phyloP scores from a whole-genome alignment of 2,888 invertebrate species.

The Rhingia campestris region DNA sequence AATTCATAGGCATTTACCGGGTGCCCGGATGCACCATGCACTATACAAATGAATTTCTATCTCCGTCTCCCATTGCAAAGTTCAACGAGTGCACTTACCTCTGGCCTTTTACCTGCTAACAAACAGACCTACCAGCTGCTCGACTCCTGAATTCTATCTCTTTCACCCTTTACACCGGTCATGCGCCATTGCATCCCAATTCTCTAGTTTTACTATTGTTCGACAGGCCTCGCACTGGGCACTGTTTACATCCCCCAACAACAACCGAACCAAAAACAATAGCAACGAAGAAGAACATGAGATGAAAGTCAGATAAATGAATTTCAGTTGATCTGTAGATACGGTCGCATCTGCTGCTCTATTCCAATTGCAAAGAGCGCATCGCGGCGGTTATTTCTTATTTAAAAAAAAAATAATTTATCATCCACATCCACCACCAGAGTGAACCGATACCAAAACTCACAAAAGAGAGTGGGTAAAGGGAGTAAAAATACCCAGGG shows the following conservation, averaged over 20 bases:
- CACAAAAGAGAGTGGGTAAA: slow-evolving; percentile 30
- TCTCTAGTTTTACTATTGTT: slow-evolving; percentile 53
- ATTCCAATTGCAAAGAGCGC: slow-evolving; percentile 4
- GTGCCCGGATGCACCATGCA: slow-evolving; percentile 12
- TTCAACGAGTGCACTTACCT: slow-evolving; percentile 36
- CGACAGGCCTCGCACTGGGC: not conserved
- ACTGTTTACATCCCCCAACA: slow-evolving; percentile 59
- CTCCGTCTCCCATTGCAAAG: slow-evolving; percentile 26
- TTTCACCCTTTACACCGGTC: slow-evolving; percentile 45
- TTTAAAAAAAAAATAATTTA: slow-evolving; percentile 28
- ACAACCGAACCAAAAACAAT: slow-evolving; percentile 39
- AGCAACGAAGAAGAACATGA: slow-evolving; percentile 30
- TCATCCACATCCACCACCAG: slow-evolving; percentile 30
- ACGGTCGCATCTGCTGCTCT: slow-evolving; percentile 55
- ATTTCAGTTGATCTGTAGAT: slow-evolving; percentile 71
- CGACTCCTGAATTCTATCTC: slow-evolving; percentile 46
- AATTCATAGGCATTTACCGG: slow-evolving; percentile 11
- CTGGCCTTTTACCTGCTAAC: slow-evolving; percentile 42
- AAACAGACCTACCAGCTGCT: slow-evolving; percentile 27
- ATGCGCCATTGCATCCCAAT: slow-evolving; percentile 51
- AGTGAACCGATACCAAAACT: slow-evolving; percentile 27
- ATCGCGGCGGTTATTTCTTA: slow-evolving; percentile 31
- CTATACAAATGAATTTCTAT: not conserved
- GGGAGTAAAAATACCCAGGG: slow-evolving; percentile 60
- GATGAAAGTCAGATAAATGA: slow-evolving; percentile 65